Evolutionary conservation across 2,888 invertebrate genomes (phyloP), one percentile per base, ranked within the genome.

Genomic region (Smittia aterrima): DNA sequence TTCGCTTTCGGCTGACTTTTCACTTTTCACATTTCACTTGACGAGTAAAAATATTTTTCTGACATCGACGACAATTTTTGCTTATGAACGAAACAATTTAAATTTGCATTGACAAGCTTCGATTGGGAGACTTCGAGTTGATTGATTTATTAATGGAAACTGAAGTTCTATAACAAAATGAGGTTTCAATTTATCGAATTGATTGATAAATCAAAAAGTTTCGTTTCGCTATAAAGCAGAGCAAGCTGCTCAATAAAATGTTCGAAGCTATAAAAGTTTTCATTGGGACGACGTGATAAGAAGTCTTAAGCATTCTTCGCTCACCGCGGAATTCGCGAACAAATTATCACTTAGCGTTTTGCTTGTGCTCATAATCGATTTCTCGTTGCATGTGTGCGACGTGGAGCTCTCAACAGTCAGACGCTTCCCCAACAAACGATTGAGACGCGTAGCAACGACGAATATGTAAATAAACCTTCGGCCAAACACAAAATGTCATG

Each of bases 401-500:
- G 58, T 58, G 58, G 9, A 20, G 58, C 22, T 22, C 18, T 53
- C 13, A 18, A 58, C 24, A 16, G 24, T 6, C 2, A 22, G 2
- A 18, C 20, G 58, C 20, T 58, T 6, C 6, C 7, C 20, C 20
- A 20, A 22, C 9, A 4, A 20, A 2, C 16, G 20, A 2, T 4
- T 58, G 9, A 18, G 20, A 18, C 58, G 58, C 24, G 13, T 58
- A 18, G 18, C 4, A 47, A 4, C 4, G 13, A 47, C 13, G 25
- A 66, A 32, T 32, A 66, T 32, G 38, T 66, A 66, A 66, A 32
- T 25, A 66, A 24, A 66, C 16, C 25, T 16, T 22, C 6, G 11
- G 18, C 6, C 25, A n/a, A 66, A 66, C 66, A 66, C 25, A 66
- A n/a, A 66, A 32, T 66, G 66, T 66, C 66, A 32, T 66, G 66